Percentiles rank a stretch among this genome's conserved stretches.
Conservation (phyloP, 2,113 vertebrate species). For the Noctilio leporinus region DNA sequence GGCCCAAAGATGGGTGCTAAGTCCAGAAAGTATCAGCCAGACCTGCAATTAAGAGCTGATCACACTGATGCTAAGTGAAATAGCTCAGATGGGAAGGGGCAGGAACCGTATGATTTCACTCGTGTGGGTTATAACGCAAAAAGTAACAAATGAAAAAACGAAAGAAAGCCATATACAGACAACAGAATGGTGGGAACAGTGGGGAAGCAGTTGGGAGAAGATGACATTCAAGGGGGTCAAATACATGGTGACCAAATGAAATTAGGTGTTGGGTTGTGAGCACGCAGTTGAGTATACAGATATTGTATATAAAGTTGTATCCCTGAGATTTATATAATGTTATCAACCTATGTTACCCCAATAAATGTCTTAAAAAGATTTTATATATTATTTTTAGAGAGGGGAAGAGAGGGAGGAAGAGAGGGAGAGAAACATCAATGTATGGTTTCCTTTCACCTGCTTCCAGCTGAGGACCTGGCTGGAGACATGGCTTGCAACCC, state of each 20-base stretch:
- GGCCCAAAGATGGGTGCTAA: background rate
- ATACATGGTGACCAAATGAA: background rate
- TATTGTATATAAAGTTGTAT: background rate
- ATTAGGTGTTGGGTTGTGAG: background rate
- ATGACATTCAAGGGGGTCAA: background rate
- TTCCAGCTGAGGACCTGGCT: no score
- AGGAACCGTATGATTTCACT: background rate
- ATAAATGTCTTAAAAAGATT: no score
- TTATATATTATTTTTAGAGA: no score
- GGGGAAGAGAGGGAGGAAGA: no score
- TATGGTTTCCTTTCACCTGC: no score
- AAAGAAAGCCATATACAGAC: background rate
- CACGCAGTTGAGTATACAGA: background rate
- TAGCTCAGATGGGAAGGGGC: background rate
- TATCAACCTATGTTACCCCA: background rate
- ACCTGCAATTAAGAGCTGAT: background rate
- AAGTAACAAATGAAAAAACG: background rate
- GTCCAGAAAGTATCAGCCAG: background rate
- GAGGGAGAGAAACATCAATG: no score
- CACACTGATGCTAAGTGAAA: background rate
- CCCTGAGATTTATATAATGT: background rate
- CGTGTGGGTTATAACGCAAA: background rate
- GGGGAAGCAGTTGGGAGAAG: background rate
- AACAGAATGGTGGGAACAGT: background rate
- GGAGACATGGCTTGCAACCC: no score